Evolutionary conservation across 2,888 invertebrate genomes (phyloP).

Genomic region (Cyclophora punctaria): DNA sequence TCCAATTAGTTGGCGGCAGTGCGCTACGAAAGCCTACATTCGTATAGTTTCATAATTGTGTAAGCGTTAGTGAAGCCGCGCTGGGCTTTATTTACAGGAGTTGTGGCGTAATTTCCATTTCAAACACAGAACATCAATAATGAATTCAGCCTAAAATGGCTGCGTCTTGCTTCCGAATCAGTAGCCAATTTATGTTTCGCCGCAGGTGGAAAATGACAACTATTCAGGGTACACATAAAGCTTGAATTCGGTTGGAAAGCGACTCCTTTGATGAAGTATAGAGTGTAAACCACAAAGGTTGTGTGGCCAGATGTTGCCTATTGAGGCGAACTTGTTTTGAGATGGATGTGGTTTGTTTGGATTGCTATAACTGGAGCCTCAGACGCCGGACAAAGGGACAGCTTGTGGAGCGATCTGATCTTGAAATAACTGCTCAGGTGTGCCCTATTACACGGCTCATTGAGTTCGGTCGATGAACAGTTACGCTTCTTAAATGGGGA

Average conservation of each 20-base stretch:
- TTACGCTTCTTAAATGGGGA: too few species aligned
- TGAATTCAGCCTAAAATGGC: constrained; percentile 1
- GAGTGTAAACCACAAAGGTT: constrained; percentile 11
- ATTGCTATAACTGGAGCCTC: constrained; percentile 2
- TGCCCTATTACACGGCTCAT: too few species aligned
- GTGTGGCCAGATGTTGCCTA: constrained; percentile 13
- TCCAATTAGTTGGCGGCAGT: too few species aligned
- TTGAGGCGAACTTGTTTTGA: constrained; percentile 10
- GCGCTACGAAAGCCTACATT: too few species aligned
- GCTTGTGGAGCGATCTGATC: too few species aligned
- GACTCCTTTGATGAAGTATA: constrained; percentile 7
- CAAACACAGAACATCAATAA: constrained; percentile 5
- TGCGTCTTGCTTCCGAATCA: constrained; percentile 9
- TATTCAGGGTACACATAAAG: background rate
- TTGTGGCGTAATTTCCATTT: constrained; percentile 6
- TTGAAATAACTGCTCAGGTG: too few species aligned
- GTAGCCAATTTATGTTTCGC: constrained; percentile 6
- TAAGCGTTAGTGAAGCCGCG: too few species aligned
- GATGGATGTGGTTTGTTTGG: background rate
- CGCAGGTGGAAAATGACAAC: background rate
- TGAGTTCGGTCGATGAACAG: too few species aligned
- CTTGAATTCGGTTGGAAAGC: constrained; percentile 1
- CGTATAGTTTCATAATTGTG: too few species aligned
- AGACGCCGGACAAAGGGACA: background rate
- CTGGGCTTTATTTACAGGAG: too few species aligned